Evolutionary conservation across 2,113 vertebrate species (phyloP).

Genomic region (Ia io): DNA sequence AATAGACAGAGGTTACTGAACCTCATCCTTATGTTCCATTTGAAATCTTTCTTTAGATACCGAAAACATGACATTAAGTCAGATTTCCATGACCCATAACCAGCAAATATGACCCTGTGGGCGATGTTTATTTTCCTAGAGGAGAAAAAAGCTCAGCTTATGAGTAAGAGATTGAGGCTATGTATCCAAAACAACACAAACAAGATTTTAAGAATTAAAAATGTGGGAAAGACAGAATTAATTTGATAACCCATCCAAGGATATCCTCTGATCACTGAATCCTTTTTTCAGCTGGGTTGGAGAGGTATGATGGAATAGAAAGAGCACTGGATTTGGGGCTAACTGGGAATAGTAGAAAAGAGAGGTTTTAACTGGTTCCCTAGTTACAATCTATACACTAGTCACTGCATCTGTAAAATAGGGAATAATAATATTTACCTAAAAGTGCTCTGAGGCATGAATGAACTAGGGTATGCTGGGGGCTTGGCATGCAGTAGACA

Average conservation of each 20-base stretch:
- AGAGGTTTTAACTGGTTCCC: neutral
- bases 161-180: neutral
- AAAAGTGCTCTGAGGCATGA: neutral
- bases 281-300: neutral
- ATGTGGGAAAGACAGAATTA: neutral
- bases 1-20: neutral
- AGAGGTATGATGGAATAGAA: neutral
- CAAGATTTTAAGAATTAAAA: neutral
- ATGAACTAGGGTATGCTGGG: neutral
- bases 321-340: neutral
- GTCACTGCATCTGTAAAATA: neutral
- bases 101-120: neutral
- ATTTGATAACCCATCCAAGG: neutral
- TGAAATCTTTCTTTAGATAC: slow-evolving; percentile 10
- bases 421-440: neutral
- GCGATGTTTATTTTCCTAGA: neutral
- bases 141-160: neutral
- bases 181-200: neutral
- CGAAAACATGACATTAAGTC: neutral
- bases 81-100: neutral
- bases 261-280: neutral
- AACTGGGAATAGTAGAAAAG: neutral
- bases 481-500: neutral
- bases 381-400: neutral
- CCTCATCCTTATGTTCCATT: neutral